These are phyloP conservation scores for Oxyruncus cristatus DNA, from an alignment of 2,113 vertebrate species.

Conservation along the genomic window DNA sequence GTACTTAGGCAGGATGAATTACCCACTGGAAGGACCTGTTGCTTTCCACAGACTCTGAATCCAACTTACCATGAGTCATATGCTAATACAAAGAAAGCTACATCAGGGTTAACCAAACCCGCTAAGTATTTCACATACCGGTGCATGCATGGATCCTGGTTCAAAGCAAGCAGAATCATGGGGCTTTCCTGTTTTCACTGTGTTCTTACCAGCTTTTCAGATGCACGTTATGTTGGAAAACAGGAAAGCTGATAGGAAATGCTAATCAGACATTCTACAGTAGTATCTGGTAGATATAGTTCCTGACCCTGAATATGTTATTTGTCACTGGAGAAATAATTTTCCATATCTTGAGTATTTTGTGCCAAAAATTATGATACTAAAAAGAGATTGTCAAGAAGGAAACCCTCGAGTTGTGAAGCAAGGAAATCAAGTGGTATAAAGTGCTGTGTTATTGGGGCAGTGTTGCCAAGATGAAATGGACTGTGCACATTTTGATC, in stretches of 20 bases:
- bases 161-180: not conserved
- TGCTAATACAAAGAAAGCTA: not conserved
- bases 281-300: not conserved
- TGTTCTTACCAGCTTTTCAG: not conserved
- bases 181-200: accelerated
- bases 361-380: not conserved
- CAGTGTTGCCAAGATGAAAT: not conserved
- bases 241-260: not conserved
- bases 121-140: not conserved
- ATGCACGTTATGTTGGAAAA: not conserved
- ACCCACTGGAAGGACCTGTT: not conserved
- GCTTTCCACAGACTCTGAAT: not conserved
- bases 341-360: not conserved
- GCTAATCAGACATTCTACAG: not conserved
- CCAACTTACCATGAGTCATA: not conserved
- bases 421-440: not conserved
- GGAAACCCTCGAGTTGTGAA: not conserved
- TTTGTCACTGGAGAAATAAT: not conserved
- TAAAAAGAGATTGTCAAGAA: not conserved
- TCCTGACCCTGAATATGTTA: not conserved
- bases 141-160: not conserved
- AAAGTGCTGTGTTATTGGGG: not conserved
- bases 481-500: not conserved
- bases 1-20: not conserved
- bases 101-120: not conserved